These are phyloP conservation scores for Brachyalestes nurse DNA, from an alignment of 2,797 vertebrate genomes.

Conservation along the genomic window DNA sequence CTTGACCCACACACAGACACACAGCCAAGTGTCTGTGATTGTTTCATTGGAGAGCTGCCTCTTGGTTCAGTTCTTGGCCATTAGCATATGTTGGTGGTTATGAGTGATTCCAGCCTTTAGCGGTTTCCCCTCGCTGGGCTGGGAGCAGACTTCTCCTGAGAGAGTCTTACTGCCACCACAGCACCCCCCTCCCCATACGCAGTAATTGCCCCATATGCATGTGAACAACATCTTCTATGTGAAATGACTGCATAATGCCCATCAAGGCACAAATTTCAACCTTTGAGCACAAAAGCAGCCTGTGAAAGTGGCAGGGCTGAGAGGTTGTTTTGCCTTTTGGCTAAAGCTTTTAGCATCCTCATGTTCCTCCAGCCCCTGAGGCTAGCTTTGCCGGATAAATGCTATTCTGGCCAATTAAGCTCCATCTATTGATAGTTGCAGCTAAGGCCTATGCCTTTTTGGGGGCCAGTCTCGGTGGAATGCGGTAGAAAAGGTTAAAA, in stretches of 20 bases:
- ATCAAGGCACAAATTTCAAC: not conserved
- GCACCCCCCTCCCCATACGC: not conserved
- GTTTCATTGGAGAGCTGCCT: constrained; percentile 23
- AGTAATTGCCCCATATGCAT: constrained; percentile 22
- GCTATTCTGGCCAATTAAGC: constrained; percentile 45
- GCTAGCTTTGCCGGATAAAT: constrained; percentile 34
- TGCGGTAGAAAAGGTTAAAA: constrained; percentile 41
- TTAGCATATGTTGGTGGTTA: constrained; percentile 1
- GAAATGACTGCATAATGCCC: not conserved
- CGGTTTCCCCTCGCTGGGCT: not conserved
- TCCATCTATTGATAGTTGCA: constrained; percentile 24
- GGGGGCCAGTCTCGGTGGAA: not conserved
- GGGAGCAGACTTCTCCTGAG: constrained; percentile 16
- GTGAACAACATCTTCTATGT: not conserved
- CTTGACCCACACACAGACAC: constrained; percentile 21
- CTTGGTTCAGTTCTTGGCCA: constrained; percentile 17
- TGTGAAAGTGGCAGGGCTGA: not conserved
- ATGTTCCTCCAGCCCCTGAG: constrained; percentile 27
- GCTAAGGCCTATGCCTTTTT: constrained; percentile 37
- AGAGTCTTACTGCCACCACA: constrained; percentile 8
- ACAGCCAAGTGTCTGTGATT: constrained; percentile 31
- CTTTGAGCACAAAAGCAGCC: constrained; percentile 6
- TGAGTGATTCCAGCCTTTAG: constrained; percentile 8
- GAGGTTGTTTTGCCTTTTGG: constrained; percentile 20
- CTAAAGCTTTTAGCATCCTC: constrained; percentile 33